Percentiles rank a stretch among this genome's conserved stretches.
These are phyloP conservation scores for Vespertilio murinus DNA, from an alignment of 2,797 vertebrate species.

Conservation along the genomic window DNA sequence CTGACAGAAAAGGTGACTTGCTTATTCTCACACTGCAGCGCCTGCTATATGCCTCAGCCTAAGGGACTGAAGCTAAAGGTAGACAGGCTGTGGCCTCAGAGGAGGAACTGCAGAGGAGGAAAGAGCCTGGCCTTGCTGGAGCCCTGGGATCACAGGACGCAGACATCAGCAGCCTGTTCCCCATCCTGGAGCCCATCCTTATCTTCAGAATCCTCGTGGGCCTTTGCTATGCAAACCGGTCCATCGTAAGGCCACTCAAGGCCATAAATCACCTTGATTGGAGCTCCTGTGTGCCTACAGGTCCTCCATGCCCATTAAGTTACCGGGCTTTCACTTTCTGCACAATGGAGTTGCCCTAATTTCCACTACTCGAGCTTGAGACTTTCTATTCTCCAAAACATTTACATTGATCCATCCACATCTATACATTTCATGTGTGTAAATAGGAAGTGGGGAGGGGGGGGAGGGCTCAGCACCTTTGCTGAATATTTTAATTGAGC, in stretches of 20 bases:
- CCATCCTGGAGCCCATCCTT: not conserved
- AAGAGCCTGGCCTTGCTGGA: not conserved
- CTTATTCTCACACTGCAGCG: not conserved
- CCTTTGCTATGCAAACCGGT: not conserved
- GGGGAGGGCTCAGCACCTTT: not conserved
- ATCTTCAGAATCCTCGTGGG: not conserved
- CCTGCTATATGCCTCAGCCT: not conserved
- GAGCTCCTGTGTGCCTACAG: not conserved
- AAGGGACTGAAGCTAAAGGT: not conserved
- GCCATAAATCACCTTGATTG: not conserved
- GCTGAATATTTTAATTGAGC: conserved; percentile 34
- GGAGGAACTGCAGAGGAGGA: not conserved
- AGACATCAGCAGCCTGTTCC: not conserved
- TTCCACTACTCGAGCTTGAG: not conserved
- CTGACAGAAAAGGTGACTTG: no score
- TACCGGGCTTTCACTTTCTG: not conserved
- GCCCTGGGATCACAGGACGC: not conserved
- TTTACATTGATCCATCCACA: not conserved
- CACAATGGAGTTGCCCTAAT: not conserved
- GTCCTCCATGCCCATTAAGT: not conserved
- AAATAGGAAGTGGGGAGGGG: not conserved
- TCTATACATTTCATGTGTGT: not conserved
- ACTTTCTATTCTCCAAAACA: not conserved
- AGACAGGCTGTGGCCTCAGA: not conserved
- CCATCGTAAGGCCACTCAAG: not conserved